Evolutionary conservation across 1,140 invertebrate species (phyloP).

Genomic region (Drosophila bifasciata): DNA sequence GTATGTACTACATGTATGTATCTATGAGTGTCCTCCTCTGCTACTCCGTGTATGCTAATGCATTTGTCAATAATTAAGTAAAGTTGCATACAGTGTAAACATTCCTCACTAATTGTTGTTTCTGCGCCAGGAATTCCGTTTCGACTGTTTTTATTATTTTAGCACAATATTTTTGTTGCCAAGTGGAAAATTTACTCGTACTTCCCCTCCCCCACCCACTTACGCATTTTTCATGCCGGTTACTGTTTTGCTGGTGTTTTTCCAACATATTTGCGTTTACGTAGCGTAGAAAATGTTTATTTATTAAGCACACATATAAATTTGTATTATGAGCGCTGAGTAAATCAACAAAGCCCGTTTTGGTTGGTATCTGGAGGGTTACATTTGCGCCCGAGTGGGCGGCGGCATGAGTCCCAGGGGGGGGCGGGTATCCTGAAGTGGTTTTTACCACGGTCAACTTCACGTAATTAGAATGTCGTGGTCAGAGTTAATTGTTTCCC

Average conservation of each 20-base stretch:
- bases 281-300: slow-evolving; percentile 73
- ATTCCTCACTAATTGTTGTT: slow-evolving; percentile 66
- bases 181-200: slow-evolving; percentile 57
- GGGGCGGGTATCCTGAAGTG: slow-evolving; percentile 5
- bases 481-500: slow-evolving; percentile 54
- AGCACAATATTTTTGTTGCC: slow-evolving; percentile 68
- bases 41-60: slow-evolving; percentile 47
- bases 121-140: slow-evolving; percentile 15
- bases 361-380: slow-evolving; percentile 46
- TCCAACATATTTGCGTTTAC: slow-evolving; percentile 67
- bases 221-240: too few relatives aligned
- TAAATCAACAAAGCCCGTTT: slow-evolving; percentile 64
- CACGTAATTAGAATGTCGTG: slow-evolving; percentile 62
- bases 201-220: background rate
- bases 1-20: too few relatives aligned
- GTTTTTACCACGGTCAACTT: slow-evolving; percentile 11
- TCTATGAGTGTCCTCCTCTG: background rate
- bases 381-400: background rate
- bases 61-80: slow-evolving; percentile 73
- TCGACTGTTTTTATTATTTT: slow-evolving; percentile 52
- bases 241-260: slow-evolving; percentile 24
- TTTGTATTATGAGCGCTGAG: slow-evolving; percentile 75
- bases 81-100: slow-evolving; percentile 60
- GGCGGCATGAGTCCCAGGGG: background rate
- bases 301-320: slow-evolving; percentile 72